Percentiles rank a stretch among this genome's conserved stretches.
Evolutionary conservation across 2,797 vertebrate genomes (phyloP).

Genomic region (Petrocephalus schoutedeni): DNA sequence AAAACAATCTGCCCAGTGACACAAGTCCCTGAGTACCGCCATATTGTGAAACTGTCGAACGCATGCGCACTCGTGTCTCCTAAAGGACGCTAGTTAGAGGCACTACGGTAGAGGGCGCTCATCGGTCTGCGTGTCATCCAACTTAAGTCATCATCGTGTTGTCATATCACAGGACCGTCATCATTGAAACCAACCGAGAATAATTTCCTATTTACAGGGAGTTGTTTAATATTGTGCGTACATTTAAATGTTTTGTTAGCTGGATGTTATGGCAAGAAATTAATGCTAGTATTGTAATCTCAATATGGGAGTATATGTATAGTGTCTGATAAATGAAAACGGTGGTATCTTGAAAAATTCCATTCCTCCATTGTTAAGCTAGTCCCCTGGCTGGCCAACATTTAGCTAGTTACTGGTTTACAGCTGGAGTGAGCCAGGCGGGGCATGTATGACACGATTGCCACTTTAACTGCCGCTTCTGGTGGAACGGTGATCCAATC

Average conservation of each 20-base stretch:
- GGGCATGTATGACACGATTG: not conserved
- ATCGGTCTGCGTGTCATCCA: not conserved
- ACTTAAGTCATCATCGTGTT: not conserved
- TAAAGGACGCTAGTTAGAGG: not conserved
- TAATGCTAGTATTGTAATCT: not conserved
- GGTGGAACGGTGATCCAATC: conserved; percentile 11
- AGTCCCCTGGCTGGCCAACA: not conserved
- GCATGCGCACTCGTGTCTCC: not conserved
- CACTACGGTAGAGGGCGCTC: not conserved
- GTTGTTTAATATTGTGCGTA: not conserved
- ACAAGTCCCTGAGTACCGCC: not conserved
- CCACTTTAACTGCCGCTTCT: not conserved
- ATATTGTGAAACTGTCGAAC: not conserved
- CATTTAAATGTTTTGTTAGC: not conserved
- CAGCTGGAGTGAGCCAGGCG: not conserved
- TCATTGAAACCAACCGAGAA: not conserved
- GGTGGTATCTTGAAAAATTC: not conserved
- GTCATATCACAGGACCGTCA: not conserved
- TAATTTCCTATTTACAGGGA: not conserved
- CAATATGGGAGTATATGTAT: not conserved
- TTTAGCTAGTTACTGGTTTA: not conserved
- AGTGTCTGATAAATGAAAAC: not conserved
- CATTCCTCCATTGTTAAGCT: not conserved
- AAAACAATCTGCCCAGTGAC: not conserved
- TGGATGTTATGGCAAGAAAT: not conserved